Base-by-base conservation (phyloP, 53 echinoderm and acorn worm genomes). In the Henricia sp. region DNA sequence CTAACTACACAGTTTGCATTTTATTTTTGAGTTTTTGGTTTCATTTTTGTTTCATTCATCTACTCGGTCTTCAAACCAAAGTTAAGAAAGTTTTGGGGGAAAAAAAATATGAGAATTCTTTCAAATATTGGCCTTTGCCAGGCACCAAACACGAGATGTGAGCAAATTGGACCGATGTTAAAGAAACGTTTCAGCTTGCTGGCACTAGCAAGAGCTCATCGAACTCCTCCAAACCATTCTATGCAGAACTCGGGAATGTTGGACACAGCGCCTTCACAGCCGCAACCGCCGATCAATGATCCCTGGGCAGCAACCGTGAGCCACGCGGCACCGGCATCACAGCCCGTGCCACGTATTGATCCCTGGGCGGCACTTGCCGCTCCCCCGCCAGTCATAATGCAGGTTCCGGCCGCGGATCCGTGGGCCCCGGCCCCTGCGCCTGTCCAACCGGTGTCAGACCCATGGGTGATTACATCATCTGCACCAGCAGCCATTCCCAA, bases 221-320 rank as follows among this genome's bases (percentile, higher is more conserved):
- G 87, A 71, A 13, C 42, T 52, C 57, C 71, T 37, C 68, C 58
- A 58, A 72, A 48, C 84, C 64, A 16, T 83, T 78, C 63, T 53
- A 43, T 44, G 68, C 78, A 85, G 85, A 78, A 35, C 80, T 25
- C 70, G 27, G 44, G 34, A 42, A 16, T 20, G 19, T 68, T 66
- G n/a, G 82, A 82, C 25, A 27, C 72, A n/a, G 29, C 60, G 21
- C 10, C 23, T 25, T 37, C 34, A 38, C 37, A 39, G 68, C 80
- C 30, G 38, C 74, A 84, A 27, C 63, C 6, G 35, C 32, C 67
- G 20, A 12, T 64, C 1, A 67, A 46, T 39, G 93, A 94, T 75
- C 97, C 94, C 30, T 97, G 97, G 99, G 89, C 86, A 51, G 33
- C 87, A 17, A 14, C 85, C 41, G 37, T 38, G 68, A 58, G 46